A percentile compares a stretch with the other conserved stretches of the same genome.
These are phyloP conservation scores for Tortrix viridana DNA, from an alignment of 2,888 invertebrate species.

Conservation along the genomic window DNA sequence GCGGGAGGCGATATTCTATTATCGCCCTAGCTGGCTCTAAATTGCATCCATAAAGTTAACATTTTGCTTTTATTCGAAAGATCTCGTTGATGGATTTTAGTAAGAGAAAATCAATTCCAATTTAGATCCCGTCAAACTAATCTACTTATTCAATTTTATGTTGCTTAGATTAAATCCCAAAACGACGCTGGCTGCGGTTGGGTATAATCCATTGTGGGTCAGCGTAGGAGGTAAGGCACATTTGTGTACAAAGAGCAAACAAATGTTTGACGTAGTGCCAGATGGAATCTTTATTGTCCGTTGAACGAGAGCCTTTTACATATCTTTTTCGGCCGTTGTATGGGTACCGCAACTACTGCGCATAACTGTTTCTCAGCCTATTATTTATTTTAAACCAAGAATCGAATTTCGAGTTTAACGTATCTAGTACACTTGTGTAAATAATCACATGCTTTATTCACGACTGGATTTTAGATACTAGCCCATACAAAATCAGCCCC, in stretches of 20 bases:
- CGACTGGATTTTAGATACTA: no score
- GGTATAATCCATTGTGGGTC: constrained; percentile 9
- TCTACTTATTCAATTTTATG: constrained; percentile 18
- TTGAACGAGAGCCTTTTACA: neutral
- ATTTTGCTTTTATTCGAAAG: constrained; percentile 17
- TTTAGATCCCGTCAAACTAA: constrained; percentile 12
- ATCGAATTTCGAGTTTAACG: no score
- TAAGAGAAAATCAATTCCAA: constrained; percentile 15
- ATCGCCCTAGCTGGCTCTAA: constrained; percentile 5
- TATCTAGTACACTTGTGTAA: no score
- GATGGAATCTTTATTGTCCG: constrained; percentile 22
- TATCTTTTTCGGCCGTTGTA: neutral
- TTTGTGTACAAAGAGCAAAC: constrained; percentile 16
- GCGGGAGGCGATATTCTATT: constrained; percentile 8
- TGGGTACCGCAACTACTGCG: no score
- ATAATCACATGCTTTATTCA: no score
- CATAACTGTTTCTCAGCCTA: no score
- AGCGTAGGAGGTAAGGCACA: neutral
- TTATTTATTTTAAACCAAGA: no score
- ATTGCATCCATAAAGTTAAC: constrained; percentile 26
- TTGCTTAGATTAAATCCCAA: constrained; percentile 17
- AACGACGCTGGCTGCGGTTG: neutral
- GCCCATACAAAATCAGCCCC: no score
- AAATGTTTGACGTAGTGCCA: constrained; percentile 13
- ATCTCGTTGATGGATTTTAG: constrained; percentile 8